These are phyloP conservation scores for Ailuropoda melanoleuca DNA, from an alignment of 2,113 vertebrate genomes.

Conservation along the genomic window DNA sequence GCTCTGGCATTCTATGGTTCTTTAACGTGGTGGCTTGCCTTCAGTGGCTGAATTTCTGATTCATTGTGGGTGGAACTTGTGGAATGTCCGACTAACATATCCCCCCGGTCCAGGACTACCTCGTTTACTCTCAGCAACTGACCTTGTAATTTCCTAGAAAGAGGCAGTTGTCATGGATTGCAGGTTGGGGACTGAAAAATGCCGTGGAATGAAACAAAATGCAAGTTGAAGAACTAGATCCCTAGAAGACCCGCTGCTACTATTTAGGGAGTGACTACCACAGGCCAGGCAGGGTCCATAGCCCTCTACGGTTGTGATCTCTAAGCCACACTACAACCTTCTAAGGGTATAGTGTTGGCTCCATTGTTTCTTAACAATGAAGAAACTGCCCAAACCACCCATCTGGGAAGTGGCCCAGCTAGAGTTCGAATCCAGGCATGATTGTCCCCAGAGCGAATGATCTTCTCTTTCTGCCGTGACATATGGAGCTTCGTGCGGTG, in stretches of 20 bases:
- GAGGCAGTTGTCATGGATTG: background rate
- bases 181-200: background rate
- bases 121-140: background rate
- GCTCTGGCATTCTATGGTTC: background rate
- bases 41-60: background rate
- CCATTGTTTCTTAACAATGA: background rate
- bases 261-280: background rate
- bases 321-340: background rate
- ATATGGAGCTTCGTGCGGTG: background rate
- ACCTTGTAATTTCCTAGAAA: background rate
- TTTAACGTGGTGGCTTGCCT: background rate
- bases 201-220: background rate
- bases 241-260: background rate
- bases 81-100: background rate
- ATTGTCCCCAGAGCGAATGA: background rate
- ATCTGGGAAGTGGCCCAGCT: background rate
- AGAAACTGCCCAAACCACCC: background rate
- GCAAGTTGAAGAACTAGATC: background rate
- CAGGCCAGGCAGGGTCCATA: background rate
- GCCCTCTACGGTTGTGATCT: background rate
- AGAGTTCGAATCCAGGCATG: background rate
- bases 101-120: background rate
- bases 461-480: background rate
- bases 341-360: background rate
- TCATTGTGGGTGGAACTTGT: background rate